phyloP scores from a whole-genome alignment of 2,888 invertebrate species.

The Elgonia sp. region DNA sequence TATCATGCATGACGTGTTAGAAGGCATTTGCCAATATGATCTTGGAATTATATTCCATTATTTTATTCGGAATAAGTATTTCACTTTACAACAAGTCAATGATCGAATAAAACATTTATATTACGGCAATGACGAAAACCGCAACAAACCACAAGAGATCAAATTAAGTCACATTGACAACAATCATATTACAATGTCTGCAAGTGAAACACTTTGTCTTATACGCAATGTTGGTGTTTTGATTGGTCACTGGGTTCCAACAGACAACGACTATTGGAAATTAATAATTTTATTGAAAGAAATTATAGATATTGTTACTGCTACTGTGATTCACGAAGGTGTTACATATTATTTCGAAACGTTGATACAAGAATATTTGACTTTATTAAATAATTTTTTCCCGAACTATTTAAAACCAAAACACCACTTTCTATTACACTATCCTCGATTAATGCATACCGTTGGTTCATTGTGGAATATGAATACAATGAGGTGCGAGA shows the following conservation, averaged over 20 bases:
- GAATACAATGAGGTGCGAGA: not conserved
- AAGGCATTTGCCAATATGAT: not conserved
- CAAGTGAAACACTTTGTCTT: not conserved
- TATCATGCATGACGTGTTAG: not conserved
- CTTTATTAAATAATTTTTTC: not conserved
- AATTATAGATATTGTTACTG: conserved; percentile 20
- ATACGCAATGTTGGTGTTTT: not conserved
- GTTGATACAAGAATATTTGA: conserved; percentile 19
- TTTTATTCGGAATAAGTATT: not conserved
- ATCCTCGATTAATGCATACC: not conserved
- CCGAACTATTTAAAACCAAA: conserved; percentile 16
- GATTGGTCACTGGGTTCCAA: conserved; percentile 19
- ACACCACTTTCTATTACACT: conserved; percentile 22
- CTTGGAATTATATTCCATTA: not conserved
- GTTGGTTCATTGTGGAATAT: not conserved
- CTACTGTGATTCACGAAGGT: not conserved
- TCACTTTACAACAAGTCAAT: not conserved
- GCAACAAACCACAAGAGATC: not conserved
- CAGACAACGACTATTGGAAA: conserved; percentile 6
- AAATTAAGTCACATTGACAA: not conserved
- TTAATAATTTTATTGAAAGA: conserved; percentile 19
- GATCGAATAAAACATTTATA: not conserved
- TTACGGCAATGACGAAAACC: not conserved
- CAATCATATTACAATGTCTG: not conserved
- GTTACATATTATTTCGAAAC: conserved; percentile 20